A percentile compares a stretch with the other conserved stretches of the same genome.
Conservation (phyloP, 2,888 invertebrate genomes). For the Pterostichus niger region DNA sequence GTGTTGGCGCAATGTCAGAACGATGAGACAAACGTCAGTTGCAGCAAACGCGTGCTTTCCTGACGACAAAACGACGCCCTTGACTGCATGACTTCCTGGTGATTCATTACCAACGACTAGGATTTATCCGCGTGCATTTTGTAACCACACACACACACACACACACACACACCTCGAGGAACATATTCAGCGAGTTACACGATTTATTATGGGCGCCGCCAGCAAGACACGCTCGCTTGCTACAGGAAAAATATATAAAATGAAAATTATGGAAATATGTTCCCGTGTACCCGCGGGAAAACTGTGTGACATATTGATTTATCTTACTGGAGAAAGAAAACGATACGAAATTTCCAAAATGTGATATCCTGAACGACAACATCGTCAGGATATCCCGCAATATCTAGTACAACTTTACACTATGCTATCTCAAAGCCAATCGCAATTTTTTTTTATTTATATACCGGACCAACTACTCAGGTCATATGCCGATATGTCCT, state of each 20-base stretch:
- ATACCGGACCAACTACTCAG: too few species aligned
- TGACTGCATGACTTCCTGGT: not conserved
- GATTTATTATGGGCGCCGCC: slow-evolving; percentile 40
- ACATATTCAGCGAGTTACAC: slow-evolving; percentile 8
- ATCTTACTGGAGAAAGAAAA: not conserved
- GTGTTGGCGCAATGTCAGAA: not conserved
- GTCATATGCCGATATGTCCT: too few species aligned
- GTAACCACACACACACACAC: not conserved
- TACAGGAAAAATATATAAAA: slow-evolving; percentile 57
- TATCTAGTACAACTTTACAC: too few species aligned
- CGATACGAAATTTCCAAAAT: not conserved
- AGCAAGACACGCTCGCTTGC: slow-evolving; percentile 27
- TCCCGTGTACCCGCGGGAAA: slow-evolving; percentile 13
- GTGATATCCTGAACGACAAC: not conserved
- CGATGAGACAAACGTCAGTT: not conserved
- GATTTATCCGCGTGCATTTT: slow-evolving; percentile 1
- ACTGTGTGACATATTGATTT: slow-evolving; percentile 61
- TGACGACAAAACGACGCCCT: not conserved
- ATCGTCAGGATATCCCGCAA: too few species aligned
- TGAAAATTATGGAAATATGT: slow-evolving; percentile 62
- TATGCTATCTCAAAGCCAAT: too few species aligned
- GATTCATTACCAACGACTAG: not conserved
- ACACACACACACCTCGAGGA: not conserved
- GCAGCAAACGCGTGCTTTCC: not conserved
- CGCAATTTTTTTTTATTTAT: too few species aligned